Evolutionary conservation across 2,113 vertebrate genomes (phyloP).

Genomic region (Pachypanchax playfairii): DNA sequence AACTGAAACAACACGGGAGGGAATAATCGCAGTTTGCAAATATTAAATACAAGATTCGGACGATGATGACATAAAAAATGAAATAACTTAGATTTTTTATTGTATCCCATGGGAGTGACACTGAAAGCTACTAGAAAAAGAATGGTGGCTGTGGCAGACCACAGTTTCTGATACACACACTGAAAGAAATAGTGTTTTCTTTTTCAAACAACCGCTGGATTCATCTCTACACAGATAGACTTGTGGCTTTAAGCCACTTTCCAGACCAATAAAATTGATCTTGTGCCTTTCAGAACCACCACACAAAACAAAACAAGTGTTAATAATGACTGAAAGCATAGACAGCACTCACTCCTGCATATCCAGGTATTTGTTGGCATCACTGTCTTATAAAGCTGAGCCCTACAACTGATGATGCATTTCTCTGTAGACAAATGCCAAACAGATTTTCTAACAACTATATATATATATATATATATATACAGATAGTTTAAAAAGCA

Average conservation of each 20-base stretch:
- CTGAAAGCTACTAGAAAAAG: neutral
- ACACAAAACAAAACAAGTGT: neutral
- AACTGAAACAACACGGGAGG: slow-evolving; percentile 16
- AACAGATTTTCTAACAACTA: too few species aligned
- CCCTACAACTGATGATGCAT: too few species aligned
- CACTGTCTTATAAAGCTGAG: neutral
- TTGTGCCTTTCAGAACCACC: neutral
- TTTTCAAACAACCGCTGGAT: neutral
- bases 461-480: too few species aligned
- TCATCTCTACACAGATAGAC: neutral
- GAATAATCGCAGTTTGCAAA: slow-evolving; percentile 18
- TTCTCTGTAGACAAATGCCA: too few species aligned
- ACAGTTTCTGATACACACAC: neutral
- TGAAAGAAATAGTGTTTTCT: neutral
- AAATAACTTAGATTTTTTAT: neutral
- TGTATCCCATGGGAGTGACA: neutral
- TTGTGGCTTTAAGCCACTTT: neutral
- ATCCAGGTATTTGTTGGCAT: neutral
- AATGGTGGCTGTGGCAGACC: neutral
- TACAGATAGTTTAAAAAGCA: too few species aligned
- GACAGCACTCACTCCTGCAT: neutral
- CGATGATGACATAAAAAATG: slow-evolving; percentile 3
- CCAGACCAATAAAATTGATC: neutral
- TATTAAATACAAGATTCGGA: neutral
- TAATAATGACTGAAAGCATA: neutral